These are phyloP conservation scores for Aelia acuminata DNA, from an alignment of 2,888 invertebrate genomes.

Conservation along the genomic window DNA sequence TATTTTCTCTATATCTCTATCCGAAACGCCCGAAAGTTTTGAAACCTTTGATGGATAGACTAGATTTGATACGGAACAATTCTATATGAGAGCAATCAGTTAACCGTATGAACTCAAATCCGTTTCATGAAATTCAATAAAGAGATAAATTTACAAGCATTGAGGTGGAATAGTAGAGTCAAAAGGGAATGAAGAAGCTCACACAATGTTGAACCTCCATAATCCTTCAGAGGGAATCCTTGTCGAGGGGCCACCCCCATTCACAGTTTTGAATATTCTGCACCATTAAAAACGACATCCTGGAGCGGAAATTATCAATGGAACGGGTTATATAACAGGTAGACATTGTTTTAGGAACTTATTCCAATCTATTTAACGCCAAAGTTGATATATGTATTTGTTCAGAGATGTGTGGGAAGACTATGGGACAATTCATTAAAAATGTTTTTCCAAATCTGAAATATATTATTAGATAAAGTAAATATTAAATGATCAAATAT, in stretches of 20 bases:
- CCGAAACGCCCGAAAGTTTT: neutral
- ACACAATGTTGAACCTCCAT: neutral
- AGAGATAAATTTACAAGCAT: neutral
- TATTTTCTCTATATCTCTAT: neutral
- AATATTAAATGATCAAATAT: too few species aligned
- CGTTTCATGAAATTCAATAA: neutral
- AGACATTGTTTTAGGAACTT: neutral
- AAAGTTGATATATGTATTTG: too few species aligned
- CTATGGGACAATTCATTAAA: too few species aligned
- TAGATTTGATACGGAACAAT: neutral
- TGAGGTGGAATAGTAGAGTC: too few species aligned
- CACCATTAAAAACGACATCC: neutral
- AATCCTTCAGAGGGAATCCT: neutral
- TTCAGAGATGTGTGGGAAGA: too few species aligned
- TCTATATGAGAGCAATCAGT: neutral
- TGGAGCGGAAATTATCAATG: neutral
- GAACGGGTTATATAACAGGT: neutral
- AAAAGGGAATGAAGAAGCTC: neutral
- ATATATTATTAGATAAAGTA: too few species aligned
- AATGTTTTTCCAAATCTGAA: too few species aligned
- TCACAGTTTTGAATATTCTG: neutral
- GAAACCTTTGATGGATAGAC: neutral
- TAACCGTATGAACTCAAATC: neutral
- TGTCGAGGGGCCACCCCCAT: neutral
- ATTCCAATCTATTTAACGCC: too few species aligned